phyloP scores from a whole-genome alignment of 2,888 invertebrate genomes.

The Cenopis cana region DNA sequence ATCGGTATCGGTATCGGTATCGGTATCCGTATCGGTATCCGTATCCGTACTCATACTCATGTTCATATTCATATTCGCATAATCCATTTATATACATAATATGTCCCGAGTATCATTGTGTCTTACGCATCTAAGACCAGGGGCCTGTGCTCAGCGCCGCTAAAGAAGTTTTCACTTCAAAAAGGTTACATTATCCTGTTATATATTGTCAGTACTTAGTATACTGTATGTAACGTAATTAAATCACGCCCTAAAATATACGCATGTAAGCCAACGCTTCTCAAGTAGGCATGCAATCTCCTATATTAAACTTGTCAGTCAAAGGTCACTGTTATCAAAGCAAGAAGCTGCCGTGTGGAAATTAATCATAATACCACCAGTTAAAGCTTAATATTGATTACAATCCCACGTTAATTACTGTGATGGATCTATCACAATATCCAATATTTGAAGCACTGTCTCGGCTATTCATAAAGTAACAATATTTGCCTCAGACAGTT shows the following conservation, averaged over 20 bases:
- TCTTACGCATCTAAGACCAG: too few species aligned
- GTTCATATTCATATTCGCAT: too few species aligned
- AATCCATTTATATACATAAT: too few species aligned
- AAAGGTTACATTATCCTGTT: too few species aligned
- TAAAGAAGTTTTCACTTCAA: too few species aligned
- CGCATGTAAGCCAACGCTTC: conserved; percentile 20
- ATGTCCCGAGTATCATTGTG: too few species aligned
- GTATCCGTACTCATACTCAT: too few species aligned
- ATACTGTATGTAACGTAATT: too few species aligned
- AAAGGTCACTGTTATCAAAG: conserved; percentile 33
- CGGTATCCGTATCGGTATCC: too few species aligned
- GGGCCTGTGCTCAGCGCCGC: too few species aligned
- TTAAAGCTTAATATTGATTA: conserved; percentile 6
- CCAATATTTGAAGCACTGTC: conserved; percentile 37
- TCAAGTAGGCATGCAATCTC: conserved; percentile 23
- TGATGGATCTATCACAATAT: conserved; percentile 31
- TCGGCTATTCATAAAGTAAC: background rate
- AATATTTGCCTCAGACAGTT: background rate
- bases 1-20: too few species aligned
- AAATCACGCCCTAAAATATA: background rate
- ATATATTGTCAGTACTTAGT: too few species aligned
- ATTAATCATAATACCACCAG: background rate
- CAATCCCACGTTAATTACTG: conserved; percentile 14
- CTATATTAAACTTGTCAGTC: conserved; percentile 16
- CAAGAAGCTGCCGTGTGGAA: background rate